These are phyloP conservation scores for Polypterus bichir DNA, from an alignment of 2,113 vertebrate genomes.

Conservation along the genomic window DNA sequence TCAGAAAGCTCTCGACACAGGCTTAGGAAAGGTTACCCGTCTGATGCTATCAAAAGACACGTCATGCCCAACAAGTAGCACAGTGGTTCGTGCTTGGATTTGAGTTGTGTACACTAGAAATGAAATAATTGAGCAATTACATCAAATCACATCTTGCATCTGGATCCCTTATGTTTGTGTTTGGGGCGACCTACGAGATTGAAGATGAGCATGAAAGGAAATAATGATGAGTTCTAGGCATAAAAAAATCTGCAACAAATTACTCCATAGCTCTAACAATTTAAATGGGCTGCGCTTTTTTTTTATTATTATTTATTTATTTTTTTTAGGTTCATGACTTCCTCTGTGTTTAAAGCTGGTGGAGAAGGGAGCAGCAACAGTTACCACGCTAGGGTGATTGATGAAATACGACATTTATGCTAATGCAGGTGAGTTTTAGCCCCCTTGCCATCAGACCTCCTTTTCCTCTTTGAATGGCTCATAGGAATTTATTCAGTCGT, in stretches of 20 bases:
- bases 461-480: no score
- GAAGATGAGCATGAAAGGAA: conserved; percentile 77
- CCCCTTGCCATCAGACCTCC: neutral
- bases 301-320: conserved; percentile 16
- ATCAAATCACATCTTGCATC: conserved; percentile 51
- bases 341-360: conserved; percentile 58
- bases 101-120: conserved; percentile 35
- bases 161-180: conserved; percentile 68
- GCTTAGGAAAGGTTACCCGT: no score
- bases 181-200: conserved; percentile 58
- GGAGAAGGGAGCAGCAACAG: conserved; percentile 57
- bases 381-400: conserved; percentile 58
- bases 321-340: conserved; percentile 61
- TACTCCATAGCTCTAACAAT: conserved; percentile 72
- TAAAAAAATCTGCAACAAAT: conserved; percentile 79
- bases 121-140: conserved; percentile 28
- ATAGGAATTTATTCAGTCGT: no score
- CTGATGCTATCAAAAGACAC: no score
- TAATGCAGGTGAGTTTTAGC: conserved; percentile 63
- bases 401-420: conserved; percentile 80
- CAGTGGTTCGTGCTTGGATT: conserved; percentile 29
- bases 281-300: conserved; percentile 55
- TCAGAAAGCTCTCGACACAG: no score
- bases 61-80: conserved; percentile 13
- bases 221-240: conserved; percentile 65